Evolutionary conservation across 2,113 vertebrate genomes (phyloP).

Genomic region (Xenus cinereus): DNA sequence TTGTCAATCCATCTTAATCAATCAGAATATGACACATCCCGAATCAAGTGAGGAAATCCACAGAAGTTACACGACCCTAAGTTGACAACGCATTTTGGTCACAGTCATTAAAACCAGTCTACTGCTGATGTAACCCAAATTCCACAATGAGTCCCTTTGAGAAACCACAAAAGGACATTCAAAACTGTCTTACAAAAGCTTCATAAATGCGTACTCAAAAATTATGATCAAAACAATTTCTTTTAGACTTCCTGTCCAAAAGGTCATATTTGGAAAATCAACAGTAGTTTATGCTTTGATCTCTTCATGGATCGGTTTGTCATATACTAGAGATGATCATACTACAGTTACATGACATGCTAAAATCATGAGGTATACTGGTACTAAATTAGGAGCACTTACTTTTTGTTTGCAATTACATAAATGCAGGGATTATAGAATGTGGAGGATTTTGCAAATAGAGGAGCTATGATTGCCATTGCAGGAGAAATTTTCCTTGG

Average conservation of each 20-base stretch:
- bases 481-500: conserved; percentile 87
- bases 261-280: not conserved
- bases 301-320: not conserved
- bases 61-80: not conserved
- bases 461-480: conserved; percentile 94
- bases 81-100: not conserved
- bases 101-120: not conserved
- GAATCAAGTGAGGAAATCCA: not conserved
- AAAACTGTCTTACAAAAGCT: not conserved
- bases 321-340: not conserved
- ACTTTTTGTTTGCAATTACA: conserved; percentile 95
- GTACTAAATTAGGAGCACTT: conserved; percentile 47
- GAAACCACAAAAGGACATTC: not conserved
- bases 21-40: not conserved
- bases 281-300: not conserved
- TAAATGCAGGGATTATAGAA: conserved; percentile 99
- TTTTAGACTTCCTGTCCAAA: not conserved
- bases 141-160: not conserved
- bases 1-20: not conserved
- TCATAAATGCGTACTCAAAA: not conserved
- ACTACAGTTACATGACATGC: not conserved
- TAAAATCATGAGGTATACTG: not conserved
- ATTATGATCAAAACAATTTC: not conserved
- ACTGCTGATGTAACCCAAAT: not conserved
- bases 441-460: conserved; percentile 97